Percentiles rank a stretch among this genome's conserved stretches.
Evolutionary conservation across 1,140 invertebrate species (phyloP).

Genomic region (Panulirus ornatus): DNA sequence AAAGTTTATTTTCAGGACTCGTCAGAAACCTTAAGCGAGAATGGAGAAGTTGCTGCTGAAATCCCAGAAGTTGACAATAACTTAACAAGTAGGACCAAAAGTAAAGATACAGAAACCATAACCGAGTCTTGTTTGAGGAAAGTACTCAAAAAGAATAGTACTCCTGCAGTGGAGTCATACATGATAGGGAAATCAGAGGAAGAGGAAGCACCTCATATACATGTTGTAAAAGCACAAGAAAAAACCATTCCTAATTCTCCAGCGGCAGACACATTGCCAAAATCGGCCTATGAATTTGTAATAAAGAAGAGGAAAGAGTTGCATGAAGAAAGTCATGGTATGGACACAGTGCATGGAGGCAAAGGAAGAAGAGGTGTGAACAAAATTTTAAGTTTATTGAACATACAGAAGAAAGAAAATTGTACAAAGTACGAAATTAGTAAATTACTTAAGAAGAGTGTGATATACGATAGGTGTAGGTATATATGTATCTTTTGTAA

Average conservation of each 20-base stretch:
- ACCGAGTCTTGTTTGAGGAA: neutral
- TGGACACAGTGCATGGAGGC: constrained; percentile 1
- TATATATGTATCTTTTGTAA: too few relatives aligned
- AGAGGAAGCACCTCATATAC: neutral
- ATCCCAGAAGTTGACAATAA: constrained; percentile 16
- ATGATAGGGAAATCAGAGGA: neutral
- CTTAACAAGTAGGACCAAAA: neutral
- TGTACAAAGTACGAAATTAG: constrained; percentile 70
- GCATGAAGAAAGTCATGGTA: constrained; percentile 1
- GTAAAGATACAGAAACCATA: neutral
- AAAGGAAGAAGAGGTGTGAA: constrained; percentile 31
- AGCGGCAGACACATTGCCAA: constrained; percentile 13
- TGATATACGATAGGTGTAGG: constrained; percentile 74
- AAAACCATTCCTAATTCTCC: constrained; percentile 1
- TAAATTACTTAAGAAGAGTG: constrained; percentile 55
- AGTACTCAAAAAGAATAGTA: too few relatives aligned
- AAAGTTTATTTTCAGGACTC: constrained; percentile 55
- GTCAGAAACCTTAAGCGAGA: constrained; percentile 5
- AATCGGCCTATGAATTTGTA: constrained; percentile 67
- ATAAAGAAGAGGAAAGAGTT: constrained; percentile 61
- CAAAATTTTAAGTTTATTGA: constrained; percentile 65
- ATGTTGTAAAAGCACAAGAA: neutral
- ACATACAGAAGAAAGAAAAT: constrained; percentile 8
- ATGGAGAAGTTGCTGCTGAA: neutral
- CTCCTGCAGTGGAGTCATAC: neutral